phyloP scores from a whole-genome alignment of 2,113 vertebrate genomes.

The Callipepla squamata region DNA sequence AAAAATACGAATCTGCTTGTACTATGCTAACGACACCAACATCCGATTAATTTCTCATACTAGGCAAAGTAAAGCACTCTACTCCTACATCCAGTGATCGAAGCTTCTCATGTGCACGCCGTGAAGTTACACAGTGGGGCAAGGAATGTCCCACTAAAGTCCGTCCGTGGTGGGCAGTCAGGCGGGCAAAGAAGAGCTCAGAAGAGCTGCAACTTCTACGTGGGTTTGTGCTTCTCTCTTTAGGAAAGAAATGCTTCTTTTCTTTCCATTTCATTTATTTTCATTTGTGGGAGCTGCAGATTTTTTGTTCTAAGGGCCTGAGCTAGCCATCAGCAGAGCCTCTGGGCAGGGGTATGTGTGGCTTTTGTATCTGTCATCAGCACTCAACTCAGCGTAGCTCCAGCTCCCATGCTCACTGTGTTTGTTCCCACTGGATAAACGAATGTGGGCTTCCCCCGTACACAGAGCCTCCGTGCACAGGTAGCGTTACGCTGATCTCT shows the following conservation, averaged over 20 bases:
- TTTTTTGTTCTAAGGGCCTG: not conserved
- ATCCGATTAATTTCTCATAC: slow-evolving; percentile 4
- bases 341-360: not conserved
- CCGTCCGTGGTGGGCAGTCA: not conserved
- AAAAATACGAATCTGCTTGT: not conserved
- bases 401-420: not conserved
- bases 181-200: not conserved
- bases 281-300: not conserved
- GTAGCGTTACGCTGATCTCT: not conserved
- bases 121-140: not conserved
- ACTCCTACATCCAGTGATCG: not conserved
- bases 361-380: slow-evolving; percentile 16
- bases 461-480: not conserved
- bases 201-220: slow-evolving; percentile 49
- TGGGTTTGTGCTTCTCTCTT: slow-evolving; percentile 43
- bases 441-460: not conserved
- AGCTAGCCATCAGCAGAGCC: not conserved
- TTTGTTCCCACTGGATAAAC: not conserved
- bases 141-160: not conserved
- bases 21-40: not conserved
- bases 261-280: not conserved
- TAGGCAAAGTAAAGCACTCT: not conserved
- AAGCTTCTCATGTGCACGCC: rapidly evolving
- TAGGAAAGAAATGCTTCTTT: not conserved
- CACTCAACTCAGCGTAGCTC: not conserved